Base-by-base conservation (phyloP, 2,888 invertebrate genomes). In the Drosophila barbarae region DNA sequence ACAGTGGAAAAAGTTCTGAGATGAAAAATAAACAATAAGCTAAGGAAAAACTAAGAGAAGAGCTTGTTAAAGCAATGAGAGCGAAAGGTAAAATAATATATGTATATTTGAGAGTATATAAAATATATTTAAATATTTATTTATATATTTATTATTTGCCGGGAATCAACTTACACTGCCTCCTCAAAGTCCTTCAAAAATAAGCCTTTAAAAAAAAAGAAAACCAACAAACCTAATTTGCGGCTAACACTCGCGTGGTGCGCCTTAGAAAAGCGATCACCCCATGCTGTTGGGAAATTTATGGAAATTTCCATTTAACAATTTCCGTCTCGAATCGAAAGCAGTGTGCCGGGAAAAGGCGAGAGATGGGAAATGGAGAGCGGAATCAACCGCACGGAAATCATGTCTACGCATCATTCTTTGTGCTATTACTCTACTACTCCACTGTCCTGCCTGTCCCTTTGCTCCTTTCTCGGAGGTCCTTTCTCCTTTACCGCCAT, bases 361-460 rank as follows among this genome's bases (percentile, higher is more conserved):
- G 39, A 12, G 12, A 3, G 21, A 26, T 23, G 26, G 32, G 35
- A 21, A 28, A 44, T 18, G 18, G 41, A 35, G 38, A 44, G 69
- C 51, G 73, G 85, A 86, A 78, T 86, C 83, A 86, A 77, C 81
- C 85, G 86, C 78, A 86, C 76, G 86, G 86, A 84, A 84, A 85
- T 84, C 86, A 81, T 84, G 83, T 86, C 83, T 86, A 86, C 83
- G 84, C 86, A 83, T 84, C 84, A 85, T 84, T 83, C 81, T 85
- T 86, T 86, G 73, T 82, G 68, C 83, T 73, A 85, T 76, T 80
- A 84, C 86, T 82, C 69, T 71, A 58, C 66, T 60, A 44, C 41
- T 59, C 23, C 51, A 28, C 41, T 38, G 23, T 21, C 21, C 21
- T 21, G 23, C 23, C 26, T n/a, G 10, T 23, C 49, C 38, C 34